A percentile compares a stretch with the other conserved stretches of the same genome.
These are phyloP conservation scores for Synanthedon formicaeformis DNA, from an alignment of 2,888 invertebrate genomes.

Conservation along the genomic window DNA sequence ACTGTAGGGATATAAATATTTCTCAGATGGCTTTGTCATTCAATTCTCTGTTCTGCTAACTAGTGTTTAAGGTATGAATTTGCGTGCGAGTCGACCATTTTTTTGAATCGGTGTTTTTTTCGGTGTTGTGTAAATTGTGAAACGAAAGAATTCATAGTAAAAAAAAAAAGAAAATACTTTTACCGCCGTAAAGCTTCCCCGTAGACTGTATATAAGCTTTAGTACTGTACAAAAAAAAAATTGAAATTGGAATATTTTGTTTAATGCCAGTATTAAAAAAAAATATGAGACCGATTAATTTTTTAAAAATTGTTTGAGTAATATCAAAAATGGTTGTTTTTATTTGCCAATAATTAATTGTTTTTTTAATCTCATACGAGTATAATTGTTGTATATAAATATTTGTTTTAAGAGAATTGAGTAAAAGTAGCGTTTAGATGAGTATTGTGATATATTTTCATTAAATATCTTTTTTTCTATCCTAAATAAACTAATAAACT, in stretches of 20 bases:
- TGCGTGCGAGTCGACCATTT: neutral
- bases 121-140: constrained; percentile 32
- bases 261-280: constrained; percentile 45
- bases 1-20: constrained; percentile 18
- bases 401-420: no score
- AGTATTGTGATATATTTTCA: constrained; percentile 17
- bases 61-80: neutral
- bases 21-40: constrained; percentile 16
- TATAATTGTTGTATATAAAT: no score
- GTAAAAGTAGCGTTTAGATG: neutral
- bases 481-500: no score
- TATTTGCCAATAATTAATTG: neutral
- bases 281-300: constrained; percentile 27
- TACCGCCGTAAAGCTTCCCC: constrained; percentile 24
- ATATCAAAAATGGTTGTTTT: neutral
- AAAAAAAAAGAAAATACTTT: constrained; percentile 15
- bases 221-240: constrained; percentile 12
- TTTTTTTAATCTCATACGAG: neutral
- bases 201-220: constrained; percentile 37
- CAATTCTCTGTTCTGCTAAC: constrained; percentile 14
- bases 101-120: constrained; percentile 15
- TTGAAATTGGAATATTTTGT: constrained; percentile 4
- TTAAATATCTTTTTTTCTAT: constrained; percentile 3
- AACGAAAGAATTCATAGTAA: constrained; percentile 3
- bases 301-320: neutral